Percentiles rank a stretch among this genome's conserved stretches.
phyloP scores from a whole-genome alignment of 2,888 invertebrate species.

The Sphaeridia pumilis region DNA sequence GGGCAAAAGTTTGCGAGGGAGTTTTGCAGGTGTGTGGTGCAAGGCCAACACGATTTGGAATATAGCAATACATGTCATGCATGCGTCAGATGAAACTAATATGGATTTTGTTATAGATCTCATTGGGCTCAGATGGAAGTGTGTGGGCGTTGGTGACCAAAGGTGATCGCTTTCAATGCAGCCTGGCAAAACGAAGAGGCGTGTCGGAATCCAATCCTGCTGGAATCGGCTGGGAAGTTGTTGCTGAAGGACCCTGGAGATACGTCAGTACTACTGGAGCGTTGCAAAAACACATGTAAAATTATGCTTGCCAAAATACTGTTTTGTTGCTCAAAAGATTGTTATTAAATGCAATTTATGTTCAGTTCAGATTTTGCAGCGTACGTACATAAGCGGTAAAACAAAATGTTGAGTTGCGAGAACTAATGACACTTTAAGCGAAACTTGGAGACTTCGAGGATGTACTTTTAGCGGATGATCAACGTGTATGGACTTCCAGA shows the following conservation, averaged over 20 bases:
- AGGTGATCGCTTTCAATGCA: constrained; percentile 52
- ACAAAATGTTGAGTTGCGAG: too few species aligned
- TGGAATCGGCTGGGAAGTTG: constrained; percentile 58
- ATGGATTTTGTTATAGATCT: constrained; percentile 17
- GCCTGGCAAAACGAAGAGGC: constrained; percentile 52
- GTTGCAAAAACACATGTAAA: constrained; percentile 13
- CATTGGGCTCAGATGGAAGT: constrained; percentile 41
- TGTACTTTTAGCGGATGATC: constrained; percentile 19
- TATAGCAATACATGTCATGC: constrained; percentile 74
- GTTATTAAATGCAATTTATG: too few species aligned
- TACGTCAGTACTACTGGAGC: constrained; percentile 24
- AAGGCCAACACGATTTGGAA: constrained; percentile 77
- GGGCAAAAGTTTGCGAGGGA: constrained; percentile 44
- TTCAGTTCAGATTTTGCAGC: too few species aligned
- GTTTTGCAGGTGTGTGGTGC: constrained; percentile 37
- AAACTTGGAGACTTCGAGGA: too few species aligned
- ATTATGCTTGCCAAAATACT: too few species aligned
- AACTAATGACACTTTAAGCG: too few species aligned
- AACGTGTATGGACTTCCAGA: constrained; percentile 18
- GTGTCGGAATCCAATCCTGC: constrained; percentile 58
- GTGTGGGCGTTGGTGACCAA: constrained; percentile 62
- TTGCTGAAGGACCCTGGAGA: constrained; percentile 30
- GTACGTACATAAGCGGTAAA: too few species aligned
- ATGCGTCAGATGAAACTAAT: neutral
- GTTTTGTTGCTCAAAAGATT: too few species aligned